phyloP scores from a whole-genome alignment of 2,113 vertebrate genomes.

The Butorides virescens region DNA sequence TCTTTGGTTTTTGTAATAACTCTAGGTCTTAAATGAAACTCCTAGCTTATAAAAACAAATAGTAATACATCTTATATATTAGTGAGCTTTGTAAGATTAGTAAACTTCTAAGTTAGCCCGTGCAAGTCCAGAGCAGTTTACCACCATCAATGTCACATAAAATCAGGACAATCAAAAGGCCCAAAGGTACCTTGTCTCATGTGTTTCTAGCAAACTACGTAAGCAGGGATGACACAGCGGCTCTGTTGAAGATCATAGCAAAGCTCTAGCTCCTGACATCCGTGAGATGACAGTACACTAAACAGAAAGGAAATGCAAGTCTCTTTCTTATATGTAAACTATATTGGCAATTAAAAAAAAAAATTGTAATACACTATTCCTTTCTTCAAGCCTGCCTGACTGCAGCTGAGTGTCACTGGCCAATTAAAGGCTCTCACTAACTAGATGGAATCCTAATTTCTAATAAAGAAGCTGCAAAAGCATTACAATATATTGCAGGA shows the following conservation, averaged over 20 bases:
- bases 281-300: not conserved
- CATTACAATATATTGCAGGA: conserved; percentile 58
- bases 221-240: not conserved
- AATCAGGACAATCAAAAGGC: not conserved
- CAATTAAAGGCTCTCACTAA: conserved; percentile 77
- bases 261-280: not conserved
- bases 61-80: not conserved
- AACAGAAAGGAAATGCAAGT: not conserved
- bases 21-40: not conserved
- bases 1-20: not conserved
- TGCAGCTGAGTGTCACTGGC: conserved; percentile 73
- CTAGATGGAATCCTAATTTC: conserved; percentile 72
- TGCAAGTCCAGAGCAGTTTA: not conserved
- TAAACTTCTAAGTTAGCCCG: not conserved
- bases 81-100: not conserved
- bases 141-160: not conserved
- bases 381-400: conserved; percentile 67
- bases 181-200: not conserved
- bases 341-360: not conserved
- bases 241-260: not conserved
- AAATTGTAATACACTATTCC: not conserved
- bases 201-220: not conserved
- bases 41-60: not conserved
- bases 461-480: conserved; percentile 72
- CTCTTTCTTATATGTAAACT: not conserved